Base-by-base conservation (phyloP, 2,113 vertebrate genomes). In the Meriones unguiculatus region DNA sequence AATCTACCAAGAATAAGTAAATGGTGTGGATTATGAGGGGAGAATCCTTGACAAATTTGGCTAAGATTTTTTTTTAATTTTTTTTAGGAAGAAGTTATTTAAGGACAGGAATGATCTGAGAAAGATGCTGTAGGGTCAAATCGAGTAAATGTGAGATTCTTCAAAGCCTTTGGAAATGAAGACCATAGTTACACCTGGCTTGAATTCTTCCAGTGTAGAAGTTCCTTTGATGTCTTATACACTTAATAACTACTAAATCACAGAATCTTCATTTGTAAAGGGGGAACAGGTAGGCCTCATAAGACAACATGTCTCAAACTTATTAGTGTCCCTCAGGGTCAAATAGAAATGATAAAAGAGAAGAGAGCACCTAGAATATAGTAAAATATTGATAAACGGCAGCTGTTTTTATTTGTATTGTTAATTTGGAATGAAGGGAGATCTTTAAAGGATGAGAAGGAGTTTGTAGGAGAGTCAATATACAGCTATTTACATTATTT, bases 21-120 rank as follows among this genome's bases (percentile, higher is more conserved):
- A 52, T 85, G 41, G 7, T 18, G 3, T 87, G 38, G 22, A 13
- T 10, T 22, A 70, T 73, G 1, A 77, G 28, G 11, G 30, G 82
- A 85, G 6, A 4, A 32, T 95, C 80, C 64, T 88, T 65, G 25
- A 96, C 90, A 57, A 88, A 76, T 93, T 72, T 77, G 90, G 72
- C 64, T 70, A 95, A 30, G 28, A 50, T 64, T 76, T 46, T 3
- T 46, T 46, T 46, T 46, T 46, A 46, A 46, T 46, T 46, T 46
- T 46, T 46, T 46, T 46, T 46, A n/a, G 52, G 67, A 95, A 84
- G 50, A 82, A 78, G 67, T 73, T 73, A 65, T 86, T 89, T 70
- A 94, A 78, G 59, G 28, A 80, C 50, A 90, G 84, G 57, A 85
- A 81, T 76, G 7, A 67, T 93, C 76, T 93, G 52, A 69, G 38